Evolutionary conservation across 2,113 vertebrate genomes (phyloP), one percentile per base, ranked within the genome.

Genomic region (Taurulus bubalis): DNA sequence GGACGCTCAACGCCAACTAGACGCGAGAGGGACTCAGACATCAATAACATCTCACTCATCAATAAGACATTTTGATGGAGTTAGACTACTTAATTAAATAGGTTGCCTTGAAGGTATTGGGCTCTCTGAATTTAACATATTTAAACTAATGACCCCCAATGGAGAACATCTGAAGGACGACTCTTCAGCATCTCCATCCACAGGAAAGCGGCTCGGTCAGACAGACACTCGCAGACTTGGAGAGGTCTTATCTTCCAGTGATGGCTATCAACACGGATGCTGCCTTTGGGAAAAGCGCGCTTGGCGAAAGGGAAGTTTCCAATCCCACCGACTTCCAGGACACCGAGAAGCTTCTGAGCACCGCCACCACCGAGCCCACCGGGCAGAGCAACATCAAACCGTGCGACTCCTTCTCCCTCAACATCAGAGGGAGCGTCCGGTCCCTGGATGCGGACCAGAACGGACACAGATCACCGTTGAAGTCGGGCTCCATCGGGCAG

Each of bases 231-330:
- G 10, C 67, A 79, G 71, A 79, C 71, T 76, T 49, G 36, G 76
- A 85, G 63, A 38, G 73, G 59, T 76, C 63, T 32, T 6, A 67
- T 65, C 49, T 74, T 70, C 70, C 66, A 79, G 76, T 30, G 51
- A 98, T 97, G 97, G 96, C 96, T 47, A 91, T 95, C 83, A 95
- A 94, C 15, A 93, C 88, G 10, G 96, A 96, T 75, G 88, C 94
- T 49, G 87, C 91, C 64, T 95, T 91, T 89, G 91, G 86, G 82
- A 92, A 90, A 63, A 85, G 80, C 2, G 69, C 78, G 22, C 82
- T 92, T 63, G 92, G 87, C 3, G 95, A 95, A 28, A 93, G 94
- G 28, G 94, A 91, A 45, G 86, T 90, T 71, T 89, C 93, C 28
- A 83, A 94, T 34, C 91, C 92, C 24, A 83, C 85, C 55, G 94